phyloP scores from a whole-genome alignment of 1,140 invertebrate species.

The Drosophila watanabei region DNA sequence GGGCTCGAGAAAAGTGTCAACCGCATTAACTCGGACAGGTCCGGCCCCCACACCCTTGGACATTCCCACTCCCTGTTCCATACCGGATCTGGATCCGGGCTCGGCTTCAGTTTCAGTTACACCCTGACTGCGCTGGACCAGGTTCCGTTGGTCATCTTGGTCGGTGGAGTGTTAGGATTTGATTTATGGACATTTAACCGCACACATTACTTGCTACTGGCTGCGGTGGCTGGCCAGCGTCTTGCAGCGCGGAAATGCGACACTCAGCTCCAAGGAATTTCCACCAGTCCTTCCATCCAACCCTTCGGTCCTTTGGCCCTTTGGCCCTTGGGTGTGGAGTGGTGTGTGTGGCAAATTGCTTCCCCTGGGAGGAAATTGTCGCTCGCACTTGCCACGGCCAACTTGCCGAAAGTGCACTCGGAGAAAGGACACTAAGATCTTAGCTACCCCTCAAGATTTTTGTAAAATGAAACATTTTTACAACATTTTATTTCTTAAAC shows the following conservation, averaged over 20 bases:
- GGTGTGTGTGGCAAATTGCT: conserved; percentile 80
- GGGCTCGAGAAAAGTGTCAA: conserved; percentile 74
- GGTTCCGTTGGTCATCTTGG: conserved; percentile 74
- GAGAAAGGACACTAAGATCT: conserved; percentile 44
- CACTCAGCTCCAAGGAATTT: conserved; percentile 51
- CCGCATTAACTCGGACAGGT: conserved; percentile 71
- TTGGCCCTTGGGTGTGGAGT: conserved; percentile 31
- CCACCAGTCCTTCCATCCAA: conserved; percentile 28
- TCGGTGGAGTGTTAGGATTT: conserved; percentile 62
- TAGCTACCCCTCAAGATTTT: neutral
- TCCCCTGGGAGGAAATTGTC: conserved; percentile 80
- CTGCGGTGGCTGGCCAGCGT: conserved; percentile 59
- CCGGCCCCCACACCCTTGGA: conserved; percentile 12
- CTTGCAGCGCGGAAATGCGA: conserved; percentile 62
- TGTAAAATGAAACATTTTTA: neutral
- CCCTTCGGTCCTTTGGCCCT: conserved; percentile 28
- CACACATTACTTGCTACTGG: conserved; percentile 75
- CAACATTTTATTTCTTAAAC: neutral
- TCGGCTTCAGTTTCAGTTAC: conserved; percentile 29
- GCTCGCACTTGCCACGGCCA: conserved; percentile 46
- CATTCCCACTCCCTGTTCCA: neutral
- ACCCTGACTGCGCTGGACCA: conserved; percentile 18
- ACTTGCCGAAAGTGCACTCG: conserved; percentile 15
- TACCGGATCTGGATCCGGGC: conserved; percentile 8
- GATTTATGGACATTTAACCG: conserved; percentile 84